Evolutionary conservation across 2,888 invertebrate species (phyloP).

Genomic region (Dilophus febrilis): DNA sequence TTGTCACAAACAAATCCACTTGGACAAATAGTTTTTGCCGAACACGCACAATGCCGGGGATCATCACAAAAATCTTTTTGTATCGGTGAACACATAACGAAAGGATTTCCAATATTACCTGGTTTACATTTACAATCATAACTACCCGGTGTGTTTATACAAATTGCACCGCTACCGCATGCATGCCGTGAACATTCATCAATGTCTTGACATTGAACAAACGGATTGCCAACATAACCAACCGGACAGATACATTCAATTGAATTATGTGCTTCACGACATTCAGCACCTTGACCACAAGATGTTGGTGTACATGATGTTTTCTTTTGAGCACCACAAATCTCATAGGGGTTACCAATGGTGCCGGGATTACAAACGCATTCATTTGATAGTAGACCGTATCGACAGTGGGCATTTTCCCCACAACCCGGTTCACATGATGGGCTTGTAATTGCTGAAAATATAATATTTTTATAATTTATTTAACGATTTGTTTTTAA

Average conservation of each 20-base stretch:
- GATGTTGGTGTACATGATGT: slow-evolving; percentile 52
- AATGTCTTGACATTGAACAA: slow-evolving; percentile 66
- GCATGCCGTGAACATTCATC: slow-evolving; percentile 67
- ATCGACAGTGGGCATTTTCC: slow-evolving; percentile 72
- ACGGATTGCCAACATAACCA: slow-evolving; percentile 76
- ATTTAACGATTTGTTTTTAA: not conserved
- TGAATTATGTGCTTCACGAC: slow-evolving; percentile 53
- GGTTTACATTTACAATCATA: slow-evolving; percentile 81
- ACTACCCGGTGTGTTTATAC: slow-evolving; percentile 76
- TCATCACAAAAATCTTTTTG: slow-evolving; percentile 52
- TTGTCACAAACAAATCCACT: slow-evolving; percentile 55
- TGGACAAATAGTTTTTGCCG: slow-evolving; percentile 54
- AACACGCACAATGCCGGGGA: slow-evolving; percentile 51
- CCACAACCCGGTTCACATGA: slow-evolving; percentile 66
- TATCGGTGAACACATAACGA: slow-evolving; percentile 58
- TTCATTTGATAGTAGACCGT: slow-evolving; percentile 48
- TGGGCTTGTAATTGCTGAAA: slow-evolving; percentile 56
- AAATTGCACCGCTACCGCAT: slow-evolving; percentile 71
- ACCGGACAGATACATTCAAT: slow-evolving; percentile 69
- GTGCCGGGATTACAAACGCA: slow-evolving; percentile 74
- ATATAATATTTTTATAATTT: slow-evolving; percentile 13
- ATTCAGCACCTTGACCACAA: slow-evolving; percentile 66
- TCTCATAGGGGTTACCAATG: slow-evolving; percentile 73
- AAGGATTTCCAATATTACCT: slow-evolving; percentile 73
- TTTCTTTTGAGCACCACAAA: slow-evolving; percentile 53